Base-by-base conservation (phyloP, 2,888 invertebrate species). In the Miltochrista miniata region DNA sequence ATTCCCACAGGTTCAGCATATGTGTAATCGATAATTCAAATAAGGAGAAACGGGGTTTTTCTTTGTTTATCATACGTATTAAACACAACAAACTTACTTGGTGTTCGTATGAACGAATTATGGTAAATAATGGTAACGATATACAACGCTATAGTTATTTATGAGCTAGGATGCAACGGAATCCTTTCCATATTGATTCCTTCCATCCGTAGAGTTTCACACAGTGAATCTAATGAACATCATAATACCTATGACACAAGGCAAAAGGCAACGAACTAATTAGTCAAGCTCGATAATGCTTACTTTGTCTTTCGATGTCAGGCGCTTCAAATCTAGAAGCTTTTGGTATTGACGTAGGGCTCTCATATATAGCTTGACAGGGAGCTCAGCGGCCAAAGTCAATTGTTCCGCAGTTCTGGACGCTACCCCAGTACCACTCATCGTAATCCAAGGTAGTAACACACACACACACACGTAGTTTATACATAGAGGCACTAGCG, bases 261-360 rank as follows among this genome's bases (percentile, higher is more conserved):
- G 18, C 18, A 24, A 24, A 24, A 2, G 18, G 18, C 18, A 24
- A 24, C 18, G 18, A 24, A 4, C 18, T 24, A 24, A 24, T 2
- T 24, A 24, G 18, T 24, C 18, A 5, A 24, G 8, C 34, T 35
- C 7, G 45, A 56, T 51, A 55, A 56, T 54, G 76, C 91, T 90
- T 90, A 91, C 91, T 87, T 90, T 90, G 76, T 90, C 87, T 82
- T 91, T 92, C 59, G 80, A 85, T 77, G 92, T 83, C 75, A 91
- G 86, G 56, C 92, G 91, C 72, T 90, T 91, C 56, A 93, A 82
- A 77, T 93, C 93, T 61, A 94, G 83, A 54, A 94, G 87, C 76
- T 93, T 93, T 74, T 93, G 93, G 76, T 94, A 94, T 77, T 94
- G 94, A 53, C 94, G 92, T 30, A 93, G 92, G 56, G 94, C 94